These are phyloP conservation scores for Rhegmatorhina hoffmannsi DNA, from an alignment of 2,113 vertebrate species.

Conservation along the genomic window DNA sequence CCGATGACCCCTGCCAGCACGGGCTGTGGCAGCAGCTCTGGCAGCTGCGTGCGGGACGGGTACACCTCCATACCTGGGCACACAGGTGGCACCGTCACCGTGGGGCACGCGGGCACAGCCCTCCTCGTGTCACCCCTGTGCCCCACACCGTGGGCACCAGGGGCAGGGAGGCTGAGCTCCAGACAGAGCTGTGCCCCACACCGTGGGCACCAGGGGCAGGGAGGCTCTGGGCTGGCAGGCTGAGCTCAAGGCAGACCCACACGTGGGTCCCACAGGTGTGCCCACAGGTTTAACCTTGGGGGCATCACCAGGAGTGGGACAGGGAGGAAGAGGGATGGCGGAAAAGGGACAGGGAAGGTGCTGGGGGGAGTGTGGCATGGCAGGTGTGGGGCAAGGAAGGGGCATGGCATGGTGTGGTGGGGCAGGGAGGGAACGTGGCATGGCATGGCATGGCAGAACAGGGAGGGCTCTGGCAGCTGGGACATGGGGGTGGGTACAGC, in stretches of 20 bases:
- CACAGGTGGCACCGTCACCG: neutral
- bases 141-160: accelerated
- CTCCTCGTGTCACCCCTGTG: accelerated
- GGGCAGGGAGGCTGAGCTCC: neutral
- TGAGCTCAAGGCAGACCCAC: neutral
- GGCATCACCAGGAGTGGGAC: too few relatives aligned
- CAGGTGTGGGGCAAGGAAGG: too few relatives aligned
- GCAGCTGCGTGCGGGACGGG: slow-evolving; percentile 82
- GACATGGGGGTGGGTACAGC: neutral
- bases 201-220: accelerated
- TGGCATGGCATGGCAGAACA: too few relatives aligned
- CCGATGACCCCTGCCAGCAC: slow-evolving; percentile 89
- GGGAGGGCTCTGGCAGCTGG: too few relatives aligned
- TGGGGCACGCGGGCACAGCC: neutral
- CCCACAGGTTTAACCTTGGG: too few relatives aligned
- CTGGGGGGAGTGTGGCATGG: too few relatives aligned
- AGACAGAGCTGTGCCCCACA: accelerated
- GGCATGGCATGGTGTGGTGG: too few relatives aligned
- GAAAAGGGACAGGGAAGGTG: too few relatives aligned
- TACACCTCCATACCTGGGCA: slow-evolving; percentile 90
- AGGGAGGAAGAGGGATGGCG: too few relatives aligned
- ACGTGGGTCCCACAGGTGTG: accelerated
- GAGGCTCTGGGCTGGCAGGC: neutral
- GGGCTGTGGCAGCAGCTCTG: slow-evolving; percentile 85
- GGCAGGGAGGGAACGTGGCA: too few relatives aligned